phyloP scores from a whole-genome alignment of 2,797 vertebrate genomes.

The Clarias fuscus region DNA sequence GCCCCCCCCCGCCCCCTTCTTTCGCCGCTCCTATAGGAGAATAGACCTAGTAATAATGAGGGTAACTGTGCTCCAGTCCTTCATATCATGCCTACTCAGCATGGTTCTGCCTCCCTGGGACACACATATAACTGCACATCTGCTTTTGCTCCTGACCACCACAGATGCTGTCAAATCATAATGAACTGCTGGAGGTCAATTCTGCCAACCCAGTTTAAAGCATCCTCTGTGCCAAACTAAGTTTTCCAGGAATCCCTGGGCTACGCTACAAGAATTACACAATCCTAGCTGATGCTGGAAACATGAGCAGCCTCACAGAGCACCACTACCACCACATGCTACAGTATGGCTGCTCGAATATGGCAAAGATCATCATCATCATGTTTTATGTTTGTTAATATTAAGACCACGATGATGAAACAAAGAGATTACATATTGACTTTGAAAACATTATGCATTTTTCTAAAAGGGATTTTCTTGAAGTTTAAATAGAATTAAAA shows the following conservation, averaged over 20 bases:
- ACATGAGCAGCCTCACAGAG: neutral
- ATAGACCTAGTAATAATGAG: conserved; percentile 46
- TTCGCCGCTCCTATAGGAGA: conserved; percentile 19
- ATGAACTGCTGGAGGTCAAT: conserved; percentile 42
- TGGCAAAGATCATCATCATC: too few relatives aligned
- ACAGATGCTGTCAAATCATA: conserved; percentile 41
- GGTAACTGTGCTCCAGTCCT: conserved; percentile 39
- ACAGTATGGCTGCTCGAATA: too few relatives aligned
- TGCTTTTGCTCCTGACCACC: conserved; percentile 33
- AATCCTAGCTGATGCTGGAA: neutral
- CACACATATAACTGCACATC: conserved; percentile 39
- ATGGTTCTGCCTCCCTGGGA: conserved; percentile 41
- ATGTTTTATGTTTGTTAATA: too few relatives aligned
- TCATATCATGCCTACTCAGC: conserved; percentile 50
- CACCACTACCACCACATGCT: neutral
- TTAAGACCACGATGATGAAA: too few relatives aligned
- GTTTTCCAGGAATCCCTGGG: neutral
- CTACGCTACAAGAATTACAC: neutral
- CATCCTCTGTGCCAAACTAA: conserved; percentile 15
- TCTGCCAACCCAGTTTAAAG: conserved; percentile 36
- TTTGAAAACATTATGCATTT: too few relatives aligned
- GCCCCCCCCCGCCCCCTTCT: neutral
- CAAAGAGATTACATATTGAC: too few relatives aligned
- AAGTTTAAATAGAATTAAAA: too few relatives aligned
- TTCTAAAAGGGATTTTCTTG: too few relatives aligned